Evolutionary conservation across 2,888 invertebrate genomes (phyloP), one percentile per base, ranked within the genome.

Genomic region (Melanchra persicariae): DNA sequence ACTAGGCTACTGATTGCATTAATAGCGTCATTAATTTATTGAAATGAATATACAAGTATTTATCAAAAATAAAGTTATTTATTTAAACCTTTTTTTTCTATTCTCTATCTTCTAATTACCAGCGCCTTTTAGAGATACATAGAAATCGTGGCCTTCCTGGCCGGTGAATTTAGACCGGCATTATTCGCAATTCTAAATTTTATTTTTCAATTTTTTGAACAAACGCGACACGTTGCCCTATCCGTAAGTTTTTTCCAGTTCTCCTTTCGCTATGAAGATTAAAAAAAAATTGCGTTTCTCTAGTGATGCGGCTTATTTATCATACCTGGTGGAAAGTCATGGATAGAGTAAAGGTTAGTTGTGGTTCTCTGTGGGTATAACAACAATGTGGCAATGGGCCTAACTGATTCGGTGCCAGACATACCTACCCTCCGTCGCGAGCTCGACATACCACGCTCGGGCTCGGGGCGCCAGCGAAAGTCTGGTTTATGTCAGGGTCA

Each of bases 21-120:
- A 65, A 66, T 69, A 68, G 64, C 62, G 70, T 76, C 51, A 69
- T 70, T 80, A 75, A 81, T 68, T 78, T 69, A 83, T 62, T 61
- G 57, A 84, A 78, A 83, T 69, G 26, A 73, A 69, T 77, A 77
- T 82, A 74, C 66, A 80, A 69, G 17, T 81, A 82, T 83, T 83
- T 76, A 78, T 77, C 63, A 45, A 65, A 81, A 85, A 78, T 80
- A 84, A 74, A 81, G 60, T 65, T 74, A 77, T 72, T 71, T 84
- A 82, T 62, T 63, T 61, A 43, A 37, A 22, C 12, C 10, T 34
- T 43, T 52, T 45, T 52, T 34, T 57, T 49, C 30, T 5, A 3
- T 24, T 30, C 47, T 55, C 19, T 10, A 5, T 22, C 26, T 8
- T 19, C 15, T 17, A 66, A 12, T n/a, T 37, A n/a, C 19, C 4